Evolutionary conservation across 2,888 invertebrate species (phyloP), one percentile per base, ranked within the genome.

Genomic region (Drosophila ezoana): DNA sequence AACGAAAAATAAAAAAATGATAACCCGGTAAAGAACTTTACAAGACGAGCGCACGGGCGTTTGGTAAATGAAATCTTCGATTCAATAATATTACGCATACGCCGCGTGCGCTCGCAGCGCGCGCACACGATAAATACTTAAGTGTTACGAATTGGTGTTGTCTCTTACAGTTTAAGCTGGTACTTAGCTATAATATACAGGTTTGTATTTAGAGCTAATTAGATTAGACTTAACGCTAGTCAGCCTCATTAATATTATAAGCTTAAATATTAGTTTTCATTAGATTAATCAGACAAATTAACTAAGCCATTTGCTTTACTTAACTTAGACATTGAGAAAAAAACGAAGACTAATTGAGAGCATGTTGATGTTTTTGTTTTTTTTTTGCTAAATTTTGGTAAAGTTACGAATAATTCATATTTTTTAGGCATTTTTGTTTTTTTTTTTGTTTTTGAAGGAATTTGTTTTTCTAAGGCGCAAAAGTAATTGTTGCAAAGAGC

Each of bases 181-280:
- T 65, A 40, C 57, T 64, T 53, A 70, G 77, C 67, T 68, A 60
- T 38, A 58, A 47, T 75, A 49, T 65, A 64, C 64, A 63, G 23
- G 33, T 69, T 52, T 54, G 45, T 52, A 18, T 58, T 66, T 53
- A 23, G 28, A 18, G 32, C 65, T 54, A 54, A 35, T 54, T 52
- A 72, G n/a, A 52, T 63, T 67, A 75, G 59, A 75, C 85, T 84
- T 84, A 84, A 72, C 52, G 59, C 88, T 85, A 85, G 86, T 85
- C 84, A 85, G 84, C 84, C 84, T 85, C 84, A 87, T 85, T 87
- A 85, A 85, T 74, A 85, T 87, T 87, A 85, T 87, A 85, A 81
- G 84, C 84, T 85, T 85, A 82, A 49, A 38, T 49, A 38, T 69
- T 51, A 51, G 37, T 20, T 84, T 64, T 51, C 58, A 79, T 68